Percentiles rank a stretch among this genome's conserved stretches.
These are phyloP conservation scores for Tragopan temminckii DNA, from an alignment of 2,797 vertebrate genomes.

Conservation along the genomic window DNA sequence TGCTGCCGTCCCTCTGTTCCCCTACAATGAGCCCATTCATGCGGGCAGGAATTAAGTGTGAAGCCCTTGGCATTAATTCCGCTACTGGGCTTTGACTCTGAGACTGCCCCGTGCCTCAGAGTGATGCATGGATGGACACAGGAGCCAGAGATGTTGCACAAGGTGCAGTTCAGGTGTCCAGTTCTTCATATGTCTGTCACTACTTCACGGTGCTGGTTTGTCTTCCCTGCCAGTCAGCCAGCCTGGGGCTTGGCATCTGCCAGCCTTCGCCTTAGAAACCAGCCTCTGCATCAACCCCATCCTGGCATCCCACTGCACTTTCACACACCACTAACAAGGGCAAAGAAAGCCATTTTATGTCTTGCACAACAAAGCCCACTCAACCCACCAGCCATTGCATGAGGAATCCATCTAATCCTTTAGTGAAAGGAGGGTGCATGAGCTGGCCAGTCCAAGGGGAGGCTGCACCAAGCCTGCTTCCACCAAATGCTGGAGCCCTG, in stretches of 20 bases:
- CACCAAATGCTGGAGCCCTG: background rate
- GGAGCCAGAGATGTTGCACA: background rate
- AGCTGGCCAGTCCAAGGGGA: background rate
- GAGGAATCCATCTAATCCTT: background rate
- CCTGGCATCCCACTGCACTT: background rate
- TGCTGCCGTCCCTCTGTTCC: conserved; percentile 16
- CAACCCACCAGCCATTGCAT: background rate
- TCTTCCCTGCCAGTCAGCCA: background rate
- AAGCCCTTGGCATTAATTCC: conserved; percentile 50
- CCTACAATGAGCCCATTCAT: conserved; percentile 58
- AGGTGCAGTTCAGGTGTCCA: background rate
- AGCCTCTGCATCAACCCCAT: accelerated
- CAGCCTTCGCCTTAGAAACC: background rate
- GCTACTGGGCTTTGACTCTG: background rate
- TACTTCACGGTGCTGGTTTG: background rate
- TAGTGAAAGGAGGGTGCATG: accelerated
- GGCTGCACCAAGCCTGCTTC: background rate
- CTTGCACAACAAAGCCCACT: background rate
- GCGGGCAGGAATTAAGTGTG: conserved; percentile 54
- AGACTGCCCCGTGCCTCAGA: background rate
- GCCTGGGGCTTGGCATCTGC: background rate
- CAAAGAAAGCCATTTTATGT: background rate
- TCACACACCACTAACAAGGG: background rate
- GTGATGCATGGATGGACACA: background rate
- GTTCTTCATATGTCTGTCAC: background rate